A percentile compares a stretch with the other conserved stretches of the same genome.
These are phyloP conservation scores for Macrobrachium nipponense DNA, from an alignment of 1,140 invertebrate species.

Conservation along the genomic window DNA sequence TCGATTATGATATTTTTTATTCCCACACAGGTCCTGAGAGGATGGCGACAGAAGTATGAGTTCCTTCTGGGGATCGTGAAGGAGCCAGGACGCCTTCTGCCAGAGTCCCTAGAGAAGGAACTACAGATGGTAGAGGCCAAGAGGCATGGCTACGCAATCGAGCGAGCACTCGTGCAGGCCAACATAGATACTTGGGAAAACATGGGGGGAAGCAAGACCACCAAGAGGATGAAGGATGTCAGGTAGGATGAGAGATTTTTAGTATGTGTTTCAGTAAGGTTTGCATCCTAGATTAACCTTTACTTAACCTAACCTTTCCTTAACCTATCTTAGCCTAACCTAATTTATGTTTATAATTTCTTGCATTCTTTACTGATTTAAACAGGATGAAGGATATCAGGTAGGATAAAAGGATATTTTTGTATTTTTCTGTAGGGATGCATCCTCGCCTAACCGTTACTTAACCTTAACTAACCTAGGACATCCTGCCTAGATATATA, in stretches of 20 bases:
- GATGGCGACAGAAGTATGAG: slow-evolving; percentile 62
- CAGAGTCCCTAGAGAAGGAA: slow-evolving; percentile 57
- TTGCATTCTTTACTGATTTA: too few species aligned
- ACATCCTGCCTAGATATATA: too few species aligned
- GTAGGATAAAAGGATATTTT: too few species aligned
- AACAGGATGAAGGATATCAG: too few species aligned
- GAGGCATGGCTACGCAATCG: slow-evolving; percentile 56
- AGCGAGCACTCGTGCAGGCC: slow-evolving; percentile 59
- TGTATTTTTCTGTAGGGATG: too few species aligned
- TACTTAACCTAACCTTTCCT: neutral
- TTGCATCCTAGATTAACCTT: too few species aligned
- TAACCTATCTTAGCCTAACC: too few species aligned
- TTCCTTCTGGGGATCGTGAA: slow-evolving; percentile 60
- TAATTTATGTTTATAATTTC: too few species aligned
- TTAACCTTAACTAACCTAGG: too few species aligned
- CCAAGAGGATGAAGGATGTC: neutral
- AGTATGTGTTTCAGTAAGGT: neutral
- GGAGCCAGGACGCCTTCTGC: slow-evolving; percentile 59
- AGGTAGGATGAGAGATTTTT: neutral
- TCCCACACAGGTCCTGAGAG: slow-evolving; percentile 35
- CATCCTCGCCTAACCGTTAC: too few species aligned
- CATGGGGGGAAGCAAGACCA: slow-evolving; percentile 55
- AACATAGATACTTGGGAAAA: slow-evolving; percentile 55
- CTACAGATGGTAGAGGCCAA: slow-evolving; percentile 53
- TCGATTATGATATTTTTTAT: neutral